A percentile compares a stretch with the other conserved stretches of the same genome.
phyloP scores from a whole-genome alignment of 2,113 vertebrate species.

The Herpetotheres cachinnans region DNA sequence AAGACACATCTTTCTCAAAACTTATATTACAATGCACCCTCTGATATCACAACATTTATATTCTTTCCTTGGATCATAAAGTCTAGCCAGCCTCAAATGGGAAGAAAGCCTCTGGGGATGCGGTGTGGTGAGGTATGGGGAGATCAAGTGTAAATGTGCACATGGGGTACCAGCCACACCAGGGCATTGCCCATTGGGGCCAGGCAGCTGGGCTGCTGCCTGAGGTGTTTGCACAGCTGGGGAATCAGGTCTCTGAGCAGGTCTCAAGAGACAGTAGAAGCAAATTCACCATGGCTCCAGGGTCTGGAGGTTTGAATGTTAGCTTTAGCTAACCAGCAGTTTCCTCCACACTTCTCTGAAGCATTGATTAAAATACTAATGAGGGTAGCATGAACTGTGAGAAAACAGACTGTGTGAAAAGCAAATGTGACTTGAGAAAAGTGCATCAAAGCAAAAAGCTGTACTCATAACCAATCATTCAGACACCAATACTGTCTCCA shows the following conservation, averaged over 20 bases:
- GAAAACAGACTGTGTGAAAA: constrained; percentile 38
- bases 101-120: neutral
- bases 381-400: neutral
- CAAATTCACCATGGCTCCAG: neutral
- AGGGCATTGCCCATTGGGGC: neutral
- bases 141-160: rapidly evolving
- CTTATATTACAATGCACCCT: neutral
- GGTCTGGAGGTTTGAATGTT: neutral
- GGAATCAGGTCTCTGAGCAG: neutral
- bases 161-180: rapidly evolving
- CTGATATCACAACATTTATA: neutral
- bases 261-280: neutral
- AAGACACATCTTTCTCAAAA: neutral
- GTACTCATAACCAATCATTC: neutral
- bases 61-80: neutral
- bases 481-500: neutral
- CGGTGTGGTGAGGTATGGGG: neutral
- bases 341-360: neutral
- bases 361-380: constrained; percentile 49
- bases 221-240: neutral
- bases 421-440: constrained; percentile 20
- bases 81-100: neutral
- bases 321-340: neutral
- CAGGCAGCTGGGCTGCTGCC: neutral
- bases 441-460: constrained; percentile 37